Evolutionary conservation across 2,888 invertebrate genomes (phyloP), one percentile per base, ranked within the genome.

Genomic region (Scaptomyza reducta): DNA sequence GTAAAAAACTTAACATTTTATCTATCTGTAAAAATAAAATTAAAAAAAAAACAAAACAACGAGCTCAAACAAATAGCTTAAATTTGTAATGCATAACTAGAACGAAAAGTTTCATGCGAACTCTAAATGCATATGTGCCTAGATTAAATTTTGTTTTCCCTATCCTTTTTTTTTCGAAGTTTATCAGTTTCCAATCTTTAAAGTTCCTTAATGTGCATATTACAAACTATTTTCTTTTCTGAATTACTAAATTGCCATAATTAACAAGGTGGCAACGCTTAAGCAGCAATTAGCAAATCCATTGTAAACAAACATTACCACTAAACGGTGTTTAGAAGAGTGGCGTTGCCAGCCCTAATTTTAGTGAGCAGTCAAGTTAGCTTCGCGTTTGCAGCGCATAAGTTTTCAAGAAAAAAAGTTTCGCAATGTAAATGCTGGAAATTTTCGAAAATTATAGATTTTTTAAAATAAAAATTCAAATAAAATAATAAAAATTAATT

Each of bases 1-100:
- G 61, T n/a, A 38, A 0, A 3, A 1, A 9, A 1, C 62, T 54
- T 44, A 74, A 49, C 77, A 74, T 74, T 6, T 22, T 31, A 31
- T 10, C 10, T 10, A 35, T 18, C n/a, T 25, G 16, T 57, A 11
- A 2, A n/a, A 35, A 2, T 22, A 35, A 10, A 27, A 13, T 25
- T 1, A 11, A 18, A 2, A 10, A 31, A 29, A 1, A n/a, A 10
- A 0, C 5, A 51, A 67, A 42, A 40, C 13, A 42, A 40, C 13
- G 16, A 29, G 13, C 0, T n/a, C 13, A 41, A 49, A 14, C 35
- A 6, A 7, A 41, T 35, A 29, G 9, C n/a, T n/a, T n/a, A 31
- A 44, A n/a, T 42, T 18, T 14, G n/a, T 6, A n/a, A 35, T 11
- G 38, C 10, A 35, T 9, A n/a, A 31, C 31, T n/a, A 6, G 2